phyloP scores from a whole-genome alignment of 2,113 vertebrate species.

The Todiramphus saurophagus region DNA sequence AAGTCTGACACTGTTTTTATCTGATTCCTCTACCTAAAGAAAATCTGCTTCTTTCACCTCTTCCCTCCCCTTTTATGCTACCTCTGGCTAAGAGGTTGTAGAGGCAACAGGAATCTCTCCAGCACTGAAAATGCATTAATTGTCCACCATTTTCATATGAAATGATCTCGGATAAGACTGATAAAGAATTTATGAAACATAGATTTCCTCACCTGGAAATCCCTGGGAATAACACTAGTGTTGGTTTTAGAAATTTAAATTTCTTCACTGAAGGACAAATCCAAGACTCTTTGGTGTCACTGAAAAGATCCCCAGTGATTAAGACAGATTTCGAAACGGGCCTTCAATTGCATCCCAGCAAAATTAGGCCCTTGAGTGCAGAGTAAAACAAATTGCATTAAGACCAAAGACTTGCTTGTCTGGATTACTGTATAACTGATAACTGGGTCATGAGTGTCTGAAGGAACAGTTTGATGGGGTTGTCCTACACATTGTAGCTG shows the following conservation, averaged over 20 bases:
- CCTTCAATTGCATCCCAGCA: not conserved
- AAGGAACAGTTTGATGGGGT: not conserved
- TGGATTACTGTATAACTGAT: not conserved
- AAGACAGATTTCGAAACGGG: not conserved
- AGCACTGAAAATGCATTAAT: not conserved
- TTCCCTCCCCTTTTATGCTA: not conserved
- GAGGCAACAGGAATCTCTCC: not conserved
- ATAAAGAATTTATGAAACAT: not conserved
- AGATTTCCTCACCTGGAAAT: not conserved
- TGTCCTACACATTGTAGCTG: not conserved
- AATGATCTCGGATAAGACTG: not conserved
- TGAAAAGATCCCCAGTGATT: not conserved
- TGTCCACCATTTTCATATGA: not conserved
- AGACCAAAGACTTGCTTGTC: not conserved
- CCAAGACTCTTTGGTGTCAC: not conserved
- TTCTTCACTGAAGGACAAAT: not conserved
- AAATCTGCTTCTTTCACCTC: not conserved
- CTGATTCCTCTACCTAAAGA: not conserved
- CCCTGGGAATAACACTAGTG: not conserved
- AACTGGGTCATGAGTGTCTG: not conserved
- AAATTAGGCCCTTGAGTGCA: not conserved
- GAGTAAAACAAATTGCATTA: not conserved
- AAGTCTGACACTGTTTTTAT: not conserved
- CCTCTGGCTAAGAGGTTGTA: not conserved
- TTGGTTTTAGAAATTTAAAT: not conserved